Conservation (phyloP, 2,113 vertebrate genomes). For the Silurus meridionalis region DNA sequence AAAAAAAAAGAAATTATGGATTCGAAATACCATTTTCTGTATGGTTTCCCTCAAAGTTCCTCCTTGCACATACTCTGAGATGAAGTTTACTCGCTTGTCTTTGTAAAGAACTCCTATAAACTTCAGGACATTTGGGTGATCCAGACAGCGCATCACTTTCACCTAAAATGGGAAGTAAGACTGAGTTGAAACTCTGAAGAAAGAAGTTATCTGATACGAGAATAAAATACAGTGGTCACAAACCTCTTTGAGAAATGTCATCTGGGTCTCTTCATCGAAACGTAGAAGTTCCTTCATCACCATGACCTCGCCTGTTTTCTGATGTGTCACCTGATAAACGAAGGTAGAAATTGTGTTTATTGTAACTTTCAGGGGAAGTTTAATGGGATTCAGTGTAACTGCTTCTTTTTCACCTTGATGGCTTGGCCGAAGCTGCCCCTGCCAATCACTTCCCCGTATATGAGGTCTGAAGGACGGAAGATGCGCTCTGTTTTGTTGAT, state of each 20-base stretch:
- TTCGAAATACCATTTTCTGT: constrained; percentile 80
- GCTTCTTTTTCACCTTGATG: constrained; percentile 81
- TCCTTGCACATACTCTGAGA: constrained; percentile 93
- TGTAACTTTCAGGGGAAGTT: neutral
- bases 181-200: neutral
- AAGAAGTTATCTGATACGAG: neutral
- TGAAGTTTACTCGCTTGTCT: constrained; percentile 93
- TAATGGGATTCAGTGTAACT: neutral
- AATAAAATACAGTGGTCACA: constrained; percentile 16
- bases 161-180: constrained; percentile 72
- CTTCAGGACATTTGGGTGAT: constrained; percentile 94
- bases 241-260: constrained; percentile 93
- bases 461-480: constrained; percentile 94
- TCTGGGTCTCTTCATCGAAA: constrained; percentile 93
- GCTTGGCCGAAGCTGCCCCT: constrained; percentile 96
- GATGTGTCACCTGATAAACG: constrained; percentile 84
- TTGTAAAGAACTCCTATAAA: constrained; percentile 97
- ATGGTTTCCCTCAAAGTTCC: constrained; percentile 89
- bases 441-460: constrained; percentile 91
- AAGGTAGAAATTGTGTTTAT: neutral
- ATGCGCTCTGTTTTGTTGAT: constrained; percentile 81
- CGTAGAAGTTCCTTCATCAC: constrained; percentile 97
- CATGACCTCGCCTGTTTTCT: constrained; percentile 95
- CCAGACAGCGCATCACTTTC: constrained; percentile 96
- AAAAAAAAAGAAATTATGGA: neutral